Conservation (phyloP, 2,113 vertebrate species). For the Oncorhynchus gorbuscha region DNA sequence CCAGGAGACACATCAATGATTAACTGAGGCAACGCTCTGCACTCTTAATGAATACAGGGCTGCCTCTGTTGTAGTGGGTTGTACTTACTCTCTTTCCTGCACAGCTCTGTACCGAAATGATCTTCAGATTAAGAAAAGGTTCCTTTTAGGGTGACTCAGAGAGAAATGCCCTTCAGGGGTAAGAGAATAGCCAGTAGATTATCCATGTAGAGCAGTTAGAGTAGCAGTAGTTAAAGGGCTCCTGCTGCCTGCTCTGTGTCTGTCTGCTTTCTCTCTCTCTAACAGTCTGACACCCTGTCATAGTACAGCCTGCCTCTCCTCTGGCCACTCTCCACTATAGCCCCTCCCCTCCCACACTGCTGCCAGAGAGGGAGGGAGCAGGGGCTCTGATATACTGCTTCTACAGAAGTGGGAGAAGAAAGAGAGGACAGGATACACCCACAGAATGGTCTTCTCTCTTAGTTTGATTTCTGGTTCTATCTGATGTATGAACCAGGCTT, state of each 20-base stretch:
- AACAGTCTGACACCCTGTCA: constrained; percentile 48
- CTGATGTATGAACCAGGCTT: not conserved
- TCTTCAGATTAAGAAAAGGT: constrained; percentile 30
- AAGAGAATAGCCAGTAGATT: constrained; percentile 31
- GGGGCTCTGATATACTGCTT: too few species aligned
- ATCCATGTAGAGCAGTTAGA: constrained; percentile 39
- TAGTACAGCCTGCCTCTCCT: constrained; percentile 56
- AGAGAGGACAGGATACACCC: constrained; percentile 3
- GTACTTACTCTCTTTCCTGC: constrained; percentile 57
- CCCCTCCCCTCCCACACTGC: constrained; percentile 57
- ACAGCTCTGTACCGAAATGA: constrained; percentile 37
- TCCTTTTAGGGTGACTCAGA: constrained; percentile 26
- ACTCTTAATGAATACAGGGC: constrained; percentile 59
- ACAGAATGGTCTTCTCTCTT: constrained; percentile 20
- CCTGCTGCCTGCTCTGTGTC: constrained; percentile 47
- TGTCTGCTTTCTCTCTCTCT: constrained; percentile 40
- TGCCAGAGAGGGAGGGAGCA: constrained; percentile 1
- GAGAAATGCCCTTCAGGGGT: constrained; percentile 22
- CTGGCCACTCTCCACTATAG: constrained; percentile 19
- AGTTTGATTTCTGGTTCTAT: constrained; percentile 17
- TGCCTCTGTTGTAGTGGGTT: constrained; percentile 25
- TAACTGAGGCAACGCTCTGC: constrained; percentile 46
- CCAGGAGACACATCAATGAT: constrained; percentile 59
- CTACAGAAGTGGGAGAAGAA: not conserved
- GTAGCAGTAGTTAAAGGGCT: constrained; percentile 18